Conservation (phyloP, 2,113 vertebrate genomes). For the Toxostoma redivivum region DNA sequence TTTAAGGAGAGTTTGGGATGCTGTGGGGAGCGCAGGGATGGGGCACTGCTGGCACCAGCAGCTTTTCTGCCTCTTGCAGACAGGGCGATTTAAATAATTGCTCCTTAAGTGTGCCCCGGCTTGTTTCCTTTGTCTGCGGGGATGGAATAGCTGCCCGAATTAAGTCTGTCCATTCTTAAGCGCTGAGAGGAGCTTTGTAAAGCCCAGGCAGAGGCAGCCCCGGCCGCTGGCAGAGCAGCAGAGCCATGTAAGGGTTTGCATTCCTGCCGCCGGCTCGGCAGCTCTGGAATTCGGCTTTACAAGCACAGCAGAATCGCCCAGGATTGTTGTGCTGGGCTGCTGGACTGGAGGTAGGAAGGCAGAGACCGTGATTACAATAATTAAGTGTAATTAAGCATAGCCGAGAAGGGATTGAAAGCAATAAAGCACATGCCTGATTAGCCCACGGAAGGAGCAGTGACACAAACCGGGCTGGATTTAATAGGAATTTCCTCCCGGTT, state of each 20-base stretch:
- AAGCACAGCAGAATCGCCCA: fast-evolving
- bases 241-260: background rate
- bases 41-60: fast-evolving
- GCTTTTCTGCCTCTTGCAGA: background rate
- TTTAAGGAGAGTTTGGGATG: background rate
- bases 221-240: background rate
- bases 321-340: background rate
- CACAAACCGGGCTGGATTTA: background rate
- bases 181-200: background rate
- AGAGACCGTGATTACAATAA: background rate
- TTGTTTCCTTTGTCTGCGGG: background rate
- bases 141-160: background rate
- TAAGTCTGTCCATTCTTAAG: background rate
- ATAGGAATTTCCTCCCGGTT: background rate
- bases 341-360: background rate
- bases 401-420: background rate
- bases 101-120: background rate
- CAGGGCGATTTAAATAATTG: background rate
- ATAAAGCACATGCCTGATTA: background rate
- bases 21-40: background rate
- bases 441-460: background rate
- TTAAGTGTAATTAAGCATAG: background rate
- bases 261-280: background rate
- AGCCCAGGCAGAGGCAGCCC: background rate
- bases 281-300: background rate